phyloP scores from a whole-genome alignment of 2,113 vertebrate species.

The Mustela lutreola region DNA sequence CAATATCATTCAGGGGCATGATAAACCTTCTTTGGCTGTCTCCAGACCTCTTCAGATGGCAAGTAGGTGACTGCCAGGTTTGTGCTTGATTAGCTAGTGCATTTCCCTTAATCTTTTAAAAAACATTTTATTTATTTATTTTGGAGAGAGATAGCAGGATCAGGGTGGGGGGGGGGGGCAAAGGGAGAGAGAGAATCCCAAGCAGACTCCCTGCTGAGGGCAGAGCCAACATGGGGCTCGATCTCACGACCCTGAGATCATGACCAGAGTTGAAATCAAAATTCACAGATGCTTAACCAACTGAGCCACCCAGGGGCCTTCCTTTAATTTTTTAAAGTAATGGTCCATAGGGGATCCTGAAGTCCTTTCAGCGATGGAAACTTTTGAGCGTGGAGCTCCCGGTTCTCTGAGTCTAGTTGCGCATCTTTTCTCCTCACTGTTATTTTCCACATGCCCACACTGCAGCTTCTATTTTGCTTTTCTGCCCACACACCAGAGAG shows the following conservation, averaged over 20 bases:
- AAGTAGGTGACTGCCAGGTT: not conserved
- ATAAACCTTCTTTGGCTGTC: not conserved
- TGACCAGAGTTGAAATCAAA: not conserved
- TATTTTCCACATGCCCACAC: constrained; percentile 75
- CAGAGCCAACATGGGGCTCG: not conserved
- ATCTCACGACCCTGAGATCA: not conserved
- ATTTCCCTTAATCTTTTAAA: not conserved
- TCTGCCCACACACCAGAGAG: constrained; percentile 69
- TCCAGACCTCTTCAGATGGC: not conserved
- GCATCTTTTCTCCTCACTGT: constrained; percentile 27
- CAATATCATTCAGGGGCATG: not conserved
- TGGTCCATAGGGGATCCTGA: not conserved
- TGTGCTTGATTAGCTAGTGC: not conserved
- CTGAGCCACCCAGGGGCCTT: not conserved
- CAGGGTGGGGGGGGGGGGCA: not conserved
- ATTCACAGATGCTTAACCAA: not conserved
- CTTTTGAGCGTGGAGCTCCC: not conserved
- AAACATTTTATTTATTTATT: not conserved
- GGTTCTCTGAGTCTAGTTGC: not conserved
- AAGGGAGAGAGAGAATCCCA: not conserved
- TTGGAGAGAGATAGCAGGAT: not conserved
- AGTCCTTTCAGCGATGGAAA: not conserved
- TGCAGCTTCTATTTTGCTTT: constrained; percentile 70
- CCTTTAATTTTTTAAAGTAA: not conserved
- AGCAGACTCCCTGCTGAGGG: not conserved